Percentiles rank a stretch among this genome's conserved stretches.
Evolutionary conservation across 2,888 invertebrate species (phyloP).

Genomic region (Clanis bilineata): DNA sequence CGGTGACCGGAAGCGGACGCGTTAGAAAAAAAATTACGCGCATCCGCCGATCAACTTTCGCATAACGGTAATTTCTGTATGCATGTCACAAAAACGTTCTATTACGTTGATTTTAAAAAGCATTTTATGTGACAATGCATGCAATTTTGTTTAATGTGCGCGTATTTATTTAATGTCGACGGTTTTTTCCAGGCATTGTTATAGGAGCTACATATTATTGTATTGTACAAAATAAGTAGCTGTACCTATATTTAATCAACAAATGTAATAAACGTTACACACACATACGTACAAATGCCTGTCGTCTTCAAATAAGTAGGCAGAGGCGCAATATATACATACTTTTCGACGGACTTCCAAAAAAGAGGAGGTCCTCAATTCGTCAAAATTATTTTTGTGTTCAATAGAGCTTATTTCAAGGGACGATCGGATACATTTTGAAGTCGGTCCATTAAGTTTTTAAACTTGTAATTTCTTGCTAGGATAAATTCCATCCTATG

Average conservation of each 20-base stretch:
- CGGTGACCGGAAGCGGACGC: slow-evolving; percentile 69
- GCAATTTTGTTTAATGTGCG: slow-evolving; percentile 11
- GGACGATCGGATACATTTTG: no score
- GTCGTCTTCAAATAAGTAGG: no score
- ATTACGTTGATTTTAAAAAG: slow-evolving; percentile 18
- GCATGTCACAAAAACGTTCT: slow-evolving; percentile 10
- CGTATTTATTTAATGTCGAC: slow-evolving; percentile 8
- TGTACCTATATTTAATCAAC: slow-evolving; percentile 3
- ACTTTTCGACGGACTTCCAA: no score
- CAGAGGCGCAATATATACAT: no score
- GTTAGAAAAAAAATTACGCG: slow-evolving; percentile 76
- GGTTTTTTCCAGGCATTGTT: neutral
- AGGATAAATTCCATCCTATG: no score
- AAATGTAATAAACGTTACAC: no score
- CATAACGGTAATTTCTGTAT: slow-evolving; percentile 62
- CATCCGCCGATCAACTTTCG: slow-evolving; percentile 69
- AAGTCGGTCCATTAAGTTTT: no score
- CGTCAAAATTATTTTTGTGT: no score
- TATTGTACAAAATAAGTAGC: neutral
- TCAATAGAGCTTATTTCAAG: no score
- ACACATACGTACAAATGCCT: no score
- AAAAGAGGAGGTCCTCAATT: no score
- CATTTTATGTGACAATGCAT: slow-evolving; percentile 4
- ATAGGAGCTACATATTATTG: slow-evolving; percentile 24
- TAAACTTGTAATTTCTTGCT: no score